Base-by-base conservation (phyloP, 2,797 vertebrate genomes). In the Yasuhikotakia modesta region DNA sequence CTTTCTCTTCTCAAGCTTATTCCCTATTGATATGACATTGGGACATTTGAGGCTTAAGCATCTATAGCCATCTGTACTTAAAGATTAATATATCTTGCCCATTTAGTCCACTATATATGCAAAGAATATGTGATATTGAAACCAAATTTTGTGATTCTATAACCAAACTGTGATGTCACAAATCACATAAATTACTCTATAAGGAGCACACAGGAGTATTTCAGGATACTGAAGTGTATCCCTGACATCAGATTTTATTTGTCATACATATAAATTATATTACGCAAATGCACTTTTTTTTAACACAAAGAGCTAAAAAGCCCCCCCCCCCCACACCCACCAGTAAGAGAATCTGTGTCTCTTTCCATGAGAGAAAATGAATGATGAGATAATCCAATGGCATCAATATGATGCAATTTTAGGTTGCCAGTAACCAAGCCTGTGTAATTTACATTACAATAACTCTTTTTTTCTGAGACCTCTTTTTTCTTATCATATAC, bases 391-490 rank as follows among this genome's bases (percentile, higher is more conserved):
- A 39, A 39, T 39, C 60, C 11, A 35, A 32, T 63, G 27, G 30
- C 74, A 58, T 79, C 66, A 60, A 79, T 80, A 80, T 72, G 63
- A 48, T 72, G 55, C 67, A 72, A 69, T 78, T 75, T 79, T 50
- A 80, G 69, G 64, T 65, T 73, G 70, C 58, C 63, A 73, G 61
- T 82, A 78, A 52, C 43, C 63, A 39, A 48, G 65, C 52, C 50
- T 73, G 73, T 71, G 45, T 45, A 52, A 79, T 82, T 79, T 82
- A 79, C 81, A 82, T 82, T 70, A 79, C 70, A 82, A 82, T 75
- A 79, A 48, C 71, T 70, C 35, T 71, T 48, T 73, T 69, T 43
- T 71, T 72, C 48, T 30, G 45, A 30, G 46, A 78, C 53, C n/a
- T n/a, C n/a, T n/a, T n/a, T n/a, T n/a, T n/a, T n/a, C n/a, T 82